These are phyloP conservation scores for Parascotia fuliginaria DNA, from an alignment of 2,888 invertebrate genomes.

Conservation along the genomic window DNA sequence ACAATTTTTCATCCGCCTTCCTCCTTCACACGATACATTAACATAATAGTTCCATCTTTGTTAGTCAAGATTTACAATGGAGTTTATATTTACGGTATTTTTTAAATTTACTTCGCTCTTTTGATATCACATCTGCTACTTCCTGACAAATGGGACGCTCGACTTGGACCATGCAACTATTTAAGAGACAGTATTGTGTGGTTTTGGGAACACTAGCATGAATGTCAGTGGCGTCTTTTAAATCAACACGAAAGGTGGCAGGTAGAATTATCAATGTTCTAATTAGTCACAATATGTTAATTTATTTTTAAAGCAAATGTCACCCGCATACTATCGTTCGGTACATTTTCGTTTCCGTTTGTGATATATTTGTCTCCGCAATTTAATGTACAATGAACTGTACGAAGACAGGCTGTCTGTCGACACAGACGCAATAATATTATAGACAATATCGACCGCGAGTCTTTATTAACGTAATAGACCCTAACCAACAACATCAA, in stretches of 20 bases:
- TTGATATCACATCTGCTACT: conserved; percentile 29
- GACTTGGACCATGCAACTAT: conserved; percentile 10
- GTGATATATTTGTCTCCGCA: conserved; percentile 61
- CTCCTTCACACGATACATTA: conserved; percentile 20
- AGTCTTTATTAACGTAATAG: conserved; percentile 23
- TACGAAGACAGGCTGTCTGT: conserved; percentile 60
- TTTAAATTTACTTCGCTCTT: conserved; percentile 18
- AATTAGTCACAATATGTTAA: conserved; percentile 16
- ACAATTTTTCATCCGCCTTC: conserved; percentile 33
- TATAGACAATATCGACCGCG: conserved; percentile 14
- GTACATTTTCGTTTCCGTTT: conserved; percentile 64
- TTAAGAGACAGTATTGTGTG: conserved; percentile 12
- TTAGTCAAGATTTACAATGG: conserved; percentile 17
- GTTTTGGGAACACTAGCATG: not conserved
- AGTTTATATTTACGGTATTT: conserved; percentile 22
- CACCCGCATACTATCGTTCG: conserved; percentile 41
- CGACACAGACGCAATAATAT: conserved; percentile 23
- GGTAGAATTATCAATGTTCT: conserved; percentile 15
- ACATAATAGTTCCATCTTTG: conserved; percentile 30
- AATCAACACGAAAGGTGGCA: conserved; percentile 15
- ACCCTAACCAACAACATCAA: conserved; percentile 8
- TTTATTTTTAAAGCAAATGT: conserved; percentile 35
- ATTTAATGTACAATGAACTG: conserved; percentile 66
- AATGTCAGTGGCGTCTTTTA: conserved; percentile 8
- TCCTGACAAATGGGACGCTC: conserved; percentile 27